Conservation (phyloP, 2,113 vertebrate genomes). For the Paradisaea rubra region DNA sequence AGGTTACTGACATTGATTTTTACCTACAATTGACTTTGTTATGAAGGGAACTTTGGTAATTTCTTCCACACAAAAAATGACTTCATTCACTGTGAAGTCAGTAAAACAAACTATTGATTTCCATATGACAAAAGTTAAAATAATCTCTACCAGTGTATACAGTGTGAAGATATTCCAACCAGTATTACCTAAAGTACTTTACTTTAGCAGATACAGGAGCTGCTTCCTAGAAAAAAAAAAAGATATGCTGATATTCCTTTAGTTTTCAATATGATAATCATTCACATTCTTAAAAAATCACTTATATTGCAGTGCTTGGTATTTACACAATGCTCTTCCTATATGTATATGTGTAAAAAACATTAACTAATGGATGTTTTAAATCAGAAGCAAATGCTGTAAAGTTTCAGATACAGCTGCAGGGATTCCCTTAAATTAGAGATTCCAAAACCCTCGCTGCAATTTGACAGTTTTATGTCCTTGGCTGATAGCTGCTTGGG, state of each 20-base stretch:
- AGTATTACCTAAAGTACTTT: not conserved
- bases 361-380: not conserved
- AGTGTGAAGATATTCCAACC: not conserved
- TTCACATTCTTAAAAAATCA: not conserved
- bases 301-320: not conserved
- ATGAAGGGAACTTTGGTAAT: not conserved
- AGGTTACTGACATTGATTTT: not conserved
- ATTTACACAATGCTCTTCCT: not conserved
- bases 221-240: not conserved
- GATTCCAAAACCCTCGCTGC: not conserved
- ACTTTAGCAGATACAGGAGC: not conserved
- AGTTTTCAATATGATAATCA: not conserved
- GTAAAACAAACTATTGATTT: not conserved
- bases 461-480: not conserved
- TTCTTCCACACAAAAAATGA: not conserved
- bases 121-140: not conserved
- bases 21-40: not conserved
- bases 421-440: conserved; percentile 12
- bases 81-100: not conserved
- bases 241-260: not conserved
- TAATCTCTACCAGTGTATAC: not conserved
- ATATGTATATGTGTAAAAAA: not conserved
- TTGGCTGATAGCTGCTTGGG: not conserved
- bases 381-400: not conserved
- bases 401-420: not conserved